Evolutionary conservation across 1,140 invertebrate species (phyloP).

Genomic region (Adoxophyes honmai): DNA sequence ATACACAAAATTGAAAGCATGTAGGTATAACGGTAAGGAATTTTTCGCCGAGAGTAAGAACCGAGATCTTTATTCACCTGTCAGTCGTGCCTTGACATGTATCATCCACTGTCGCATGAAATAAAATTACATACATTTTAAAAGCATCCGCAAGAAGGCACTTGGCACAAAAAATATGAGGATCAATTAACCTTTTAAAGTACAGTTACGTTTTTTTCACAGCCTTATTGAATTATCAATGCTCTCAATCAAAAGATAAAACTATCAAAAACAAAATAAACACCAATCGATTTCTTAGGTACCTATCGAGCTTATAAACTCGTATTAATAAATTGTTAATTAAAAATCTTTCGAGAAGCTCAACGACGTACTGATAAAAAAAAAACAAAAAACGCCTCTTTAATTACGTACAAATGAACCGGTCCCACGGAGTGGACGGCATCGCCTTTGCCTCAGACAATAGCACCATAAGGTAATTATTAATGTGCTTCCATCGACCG

Average conservation of each 20-base stretch:
- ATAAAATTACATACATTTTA: neutral
- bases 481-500: constrained; percentile 6
- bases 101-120: no score
- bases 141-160: neutral
- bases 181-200: neutral
- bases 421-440: constrained; percentile 7
- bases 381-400: neutral
- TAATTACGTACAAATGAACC: constrained; percentile 16
- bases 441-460: neutral
- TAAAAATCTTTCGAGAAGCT: neutral
- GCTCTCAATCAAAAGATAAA: constrained; percentile 5
- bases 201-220: constrained; percentile 1
- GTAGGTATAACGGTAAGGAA: no score
- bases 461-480: constrained; percentile 14
- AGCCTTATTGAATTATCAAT: constrained; percentile 15
- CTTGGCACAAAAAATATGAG: neutral
- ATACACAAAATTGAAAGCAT: no score
- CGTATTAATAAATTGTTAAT: constrained; percentile 10
- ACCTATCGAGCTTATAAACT: constrained; percentile 5
- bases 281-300: neutral
- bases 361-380: constrained; percentile 7
- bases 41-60: no score
- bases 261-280: constrained; percentile 6
- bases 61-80: no score
- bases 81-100: no score